Percentiles rank a stretch among this genome's conserved stretches.
Evolutionary conservation across 2,113 vertebrate species (phyloP).

Genomic region (Cercopithecus mona): DNA sequence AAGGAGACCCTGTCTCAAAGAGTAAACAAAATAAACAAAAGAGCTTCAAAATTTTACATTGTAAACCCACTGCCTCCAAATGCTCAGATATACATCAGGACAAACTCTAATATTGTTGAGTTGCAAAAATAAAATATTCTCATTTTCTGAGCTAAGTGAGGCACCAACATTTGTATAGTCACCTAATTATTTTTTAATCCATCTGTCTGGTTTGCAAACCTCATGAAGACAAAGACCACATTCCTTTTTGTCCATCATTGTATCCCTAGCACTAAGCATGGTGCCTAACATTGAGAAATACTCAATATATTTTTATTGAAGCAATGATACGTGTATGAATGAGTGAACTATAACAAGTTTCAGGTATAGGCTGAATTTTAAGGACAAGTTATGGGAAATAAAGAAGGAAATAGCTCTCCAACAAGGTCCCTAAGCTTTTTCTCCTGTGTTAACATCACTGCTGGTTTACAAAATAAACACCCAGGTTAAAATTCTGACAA

Average conservation of each 20-base stretch:
- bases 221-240: not conserved
- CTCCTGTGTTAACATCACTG: not conserved
- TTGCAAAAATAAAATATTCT: not conserved
- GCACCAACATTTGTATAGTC: not conserved
- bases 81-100: not conserved
- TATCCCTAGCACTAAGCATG: not conserved
- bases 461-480: not conserved
- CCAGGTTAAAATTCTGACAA: not conserved
- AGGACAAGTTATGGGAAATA: not conserved
- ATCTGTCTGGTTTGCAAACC: not conserved
- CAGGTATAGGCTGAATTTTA: not conserved
- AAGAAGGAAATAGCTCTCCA: not conserved
- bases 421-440: not conserved
- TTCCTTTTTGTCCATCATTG: not conserved
- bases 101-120: not conserved
- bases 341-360: not conserved
- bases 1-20: no score
- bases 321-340: not conserved
- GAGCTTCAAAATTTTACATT: not conserved
- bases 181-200: not conserved
- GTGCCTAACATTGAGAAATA: not conserved
- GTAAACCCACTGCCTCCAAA: not conserved
- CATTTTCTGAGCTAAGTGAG: not conserved
- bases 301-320: not conserved
- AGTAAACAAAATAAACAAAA: not conserved